Conservation (phyloP, 2,113 vertebrate genomes). For the Cololabis saira region DNA sequence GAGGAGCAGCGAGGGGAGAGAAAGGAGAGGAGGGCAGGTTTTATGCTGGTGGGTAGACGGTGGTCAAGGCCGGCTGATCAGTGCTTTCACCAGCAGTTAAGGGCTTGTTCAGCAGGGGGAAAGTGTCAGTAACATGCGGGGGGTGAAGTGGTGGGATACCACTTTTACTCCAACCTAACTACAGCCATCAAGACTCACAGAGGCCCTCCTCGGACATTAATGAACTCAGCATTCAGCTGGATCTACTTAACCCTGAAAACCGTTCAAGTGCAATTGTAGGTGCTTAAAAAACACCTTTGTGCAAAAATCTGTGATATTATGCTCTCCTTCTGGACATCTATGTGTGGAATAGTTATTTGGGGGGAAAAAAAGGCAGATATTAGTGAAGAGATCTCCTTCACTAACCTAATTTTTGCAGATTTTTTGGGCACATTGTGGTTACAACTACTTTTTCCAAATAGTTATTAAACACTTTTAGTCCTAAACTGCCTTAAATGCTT, state of each 20-base stretch:
- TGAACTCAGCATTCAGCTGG: constrained; percentile 33
- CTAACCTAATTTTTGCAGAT: no score
- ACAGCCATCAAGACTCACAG: constrained; percentile 25
- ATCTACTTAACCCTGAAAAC: constrained; percentile 44
- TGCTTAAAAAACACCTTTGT: constrained; percentile 1
- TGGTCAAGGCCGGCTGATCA: constrained; percentile 61
- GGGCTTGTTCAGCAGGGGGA: constrained; percentile 31
- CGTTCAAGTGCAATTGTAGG: not conserved
- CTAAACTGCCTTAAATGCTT: no score
- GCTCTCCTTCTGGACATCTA: not conserved
- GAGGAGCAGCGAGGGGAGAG: constrained; percentile 1
- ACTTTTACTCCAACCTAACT: constrained; percentile 41
- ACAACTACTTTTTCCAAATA: no score
- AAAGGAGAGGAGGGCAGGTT: not conserved
- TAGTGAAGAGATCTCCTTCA: no score
- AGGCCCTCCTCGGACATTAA: constrained; percentile 50
- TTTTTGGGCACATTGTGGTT: no score
- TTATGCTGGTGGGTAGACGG: constrained; percentile 13
- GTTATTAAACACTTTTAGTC: no score
- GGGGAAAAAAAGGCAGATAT: no score
- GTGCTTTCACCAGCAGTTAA: constrained; percentile 61
- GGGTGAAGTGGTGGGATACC: constrained; percentile 10
- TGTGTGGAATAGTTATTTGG: not conserved
- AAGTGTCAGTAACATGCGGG: constrained; percentile 21
- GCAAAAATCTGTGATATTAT: not conserved